Base-by-base conservation (phyloP, 2,797 vertebrate genomes). In the Chiroxiphia lanceolata region DNA sequence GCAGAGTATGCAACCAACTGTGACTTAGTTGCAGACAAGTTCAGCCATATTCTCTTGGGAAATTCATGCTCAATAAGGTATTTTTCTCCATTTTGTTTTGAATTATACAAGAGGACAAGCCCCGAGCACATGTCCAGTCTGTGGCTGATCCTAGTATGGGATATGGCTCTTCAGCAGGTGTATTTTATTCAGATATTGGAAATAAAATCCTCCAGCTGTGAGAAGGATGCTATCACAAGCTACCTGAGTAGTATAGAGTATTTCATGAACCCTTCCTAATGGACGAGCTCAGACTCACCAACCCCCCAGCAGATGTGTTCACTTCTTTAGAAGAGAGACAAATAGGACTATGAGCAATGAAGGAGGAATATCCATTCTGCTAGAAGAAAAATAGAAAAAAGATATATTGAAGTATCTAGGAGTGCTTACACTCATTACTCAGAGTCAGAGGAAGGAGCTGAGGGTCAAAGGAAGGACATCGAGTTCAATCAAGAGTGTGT, bases 391-490 rank as follows among this genome's bases (percentile, higher is more conserved):
- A 64, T n/a, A 88, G 13, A 27, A 61, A 71, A 64, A 74, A 88
- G 61, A 34, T 57, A n/a, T 7, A 38, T 27, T 70, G 47, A 74
- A 83, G 47, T 77, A 85, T 16, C 65, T 91, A 36, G 27, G 45
- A 78, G 63, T 57, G 51, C 47, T 91, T 84, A 36, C 7, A 21
- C 12, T 27, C 19, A 27, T 79, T 89, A 54, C 56, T 71, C 51
- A 68, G 57, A 91, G 40, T 34, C 65, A 69, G 90, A 74, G 59
- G 87, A 94, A 94, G 63, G 74, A 95, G 54, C 63, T 88, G 54
- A 68, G 80, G 83, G 90, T 91, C 88, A 94, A 61, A 90, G 85
- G 85, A 95, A 95, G 94, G 92, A 90, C 94, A 92, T 1, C 0
- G 6, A 59, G 74, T 81, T 69, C 65, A n/a, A 18, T 19, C 63